phyloP scores from a whole-genome alignment of 2,888 invertebrate genomes.

The Pyrocoelia pectoralis region DNA sequence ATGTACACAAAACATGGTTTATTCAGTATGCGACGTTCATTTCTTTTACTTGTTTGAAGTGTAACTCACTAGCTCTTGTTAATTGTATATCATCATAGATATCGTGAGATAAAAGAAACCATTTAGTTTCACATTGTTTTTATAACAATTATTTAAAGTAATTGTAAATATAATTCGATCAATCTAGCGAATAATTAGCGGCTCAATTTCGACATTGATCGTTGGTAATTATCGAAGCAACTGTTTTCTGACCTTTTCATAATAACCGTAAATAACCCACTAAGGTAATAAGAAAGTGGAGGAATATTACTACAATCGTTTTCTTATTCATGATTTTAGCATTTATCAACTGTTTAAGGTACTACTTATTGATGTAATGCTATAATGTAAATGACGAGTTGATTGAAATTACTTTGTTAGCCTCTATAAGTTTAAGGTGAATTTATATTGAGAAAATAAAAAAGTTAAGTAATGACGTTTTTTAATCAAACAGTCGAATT shows the following conservation, averaged over 20 bases:
- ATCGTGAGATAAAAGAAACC: constrained; percentile 34
- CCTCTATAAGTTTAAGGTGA: neutral
- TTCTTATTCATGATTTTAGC: constrained; percentile 6
- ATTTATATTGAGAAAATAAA: too few relatives aligned
- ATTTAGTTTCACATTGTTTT: constrained; percentile 29
- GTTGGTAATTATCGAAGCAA: neutral
- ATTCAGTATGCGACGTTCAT: constrained; percentile 31
- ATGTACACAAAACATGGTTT: constrained; percentile 33
- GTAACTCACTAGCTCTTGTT: constrained; percentile 23
- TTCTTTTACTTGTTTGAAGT: constrained; percentile 23
- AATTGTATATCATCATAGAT: constrained; percentile 37
- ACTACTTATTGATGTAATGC: constrained; percentile 5
- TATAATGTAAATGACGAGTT: neutral
- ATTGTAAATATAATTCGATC: neutral
- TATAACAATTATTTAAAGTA: constrained; percentile 13
- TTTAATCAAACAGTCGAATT: too few relatives aligned
- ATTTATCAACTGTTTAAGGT: constrained; percentile 6
- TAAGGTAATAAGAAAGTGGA: neutral
- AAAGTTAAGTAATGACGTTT: too few relatives aligned
- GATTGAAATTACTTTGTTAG: neutral
- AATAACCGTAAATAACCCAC: neutral
- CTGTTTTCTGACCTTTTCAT: constrained; percentile 9
- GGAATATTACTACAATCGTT: constrained; percentile 3
- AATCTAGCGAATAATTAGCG: neutral
- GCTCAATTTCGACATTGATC: neutral